These are phyloP conservation scores for Gryllus bimaculatus DNA, from an alignment of 1,140 invertebrate species.

Conservation along the genomic window DNA sequence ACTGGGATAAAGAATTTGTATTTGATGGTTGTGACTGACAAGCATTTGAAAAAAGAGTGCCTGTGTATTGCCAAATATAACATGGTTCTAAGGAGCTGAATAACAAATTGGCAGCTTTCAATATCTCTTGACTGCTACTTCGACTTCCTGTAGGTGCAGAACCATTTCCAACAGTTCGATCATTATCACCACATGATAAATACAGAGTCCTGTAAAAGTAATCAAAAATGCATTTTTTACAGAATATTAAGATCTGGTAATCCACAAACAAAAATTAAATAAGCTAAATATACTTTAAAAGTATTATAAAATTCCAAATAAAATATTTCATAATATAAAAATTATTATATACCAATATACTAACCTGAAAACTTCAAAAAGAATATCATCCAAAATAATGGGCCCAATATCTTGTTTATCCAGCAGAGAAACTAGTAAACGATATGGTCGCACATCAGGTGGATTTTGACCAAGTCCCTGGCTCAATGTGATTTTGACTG, in stretches of 20 bases:
- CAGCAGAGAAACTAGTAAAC: constrained; percentile 74
- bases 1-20: constrained; percentile 25
- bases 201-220: constrained; percentile 18
- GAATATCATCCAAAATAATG: constrained; percentile 73
- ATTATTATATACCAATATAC: constrained; percentile 1
- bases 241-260: background rate
- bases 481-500: constrained; percentile 50
- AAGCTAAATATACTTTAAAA: constrained; percentile 9
- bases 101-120: constrained; percentile 77
- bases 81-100: constrained; percentile 76
- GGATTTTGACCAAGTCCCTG: constrained; percentile 46
- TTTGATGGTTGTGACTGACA: constrained; percentile 35
- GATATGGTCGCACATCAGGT: constrained; percentile 68
- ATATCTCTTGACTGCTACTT: constrained; percentile 45
- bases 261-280: background rate
- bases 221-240: background rate
- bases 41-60: constrained; percentile 55
- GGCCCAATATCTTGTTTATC: constrained; percentile 85
- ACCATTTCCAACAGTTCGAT: constrained; percentile 17
- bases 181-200: constrained; percentile 16
- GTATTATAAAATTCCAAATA: background rate
- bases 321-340: background rate
- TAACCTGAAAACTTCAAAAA: constrained; percentile 76
- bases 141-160: constrained; percentile 17
- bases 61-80: constrained; percentile 80